These are phyloP conservation scores for Acanthornis magna DNA, from an alignment of 2,797 vertebrate genomes.

Conservation along the genomic window DNA sequence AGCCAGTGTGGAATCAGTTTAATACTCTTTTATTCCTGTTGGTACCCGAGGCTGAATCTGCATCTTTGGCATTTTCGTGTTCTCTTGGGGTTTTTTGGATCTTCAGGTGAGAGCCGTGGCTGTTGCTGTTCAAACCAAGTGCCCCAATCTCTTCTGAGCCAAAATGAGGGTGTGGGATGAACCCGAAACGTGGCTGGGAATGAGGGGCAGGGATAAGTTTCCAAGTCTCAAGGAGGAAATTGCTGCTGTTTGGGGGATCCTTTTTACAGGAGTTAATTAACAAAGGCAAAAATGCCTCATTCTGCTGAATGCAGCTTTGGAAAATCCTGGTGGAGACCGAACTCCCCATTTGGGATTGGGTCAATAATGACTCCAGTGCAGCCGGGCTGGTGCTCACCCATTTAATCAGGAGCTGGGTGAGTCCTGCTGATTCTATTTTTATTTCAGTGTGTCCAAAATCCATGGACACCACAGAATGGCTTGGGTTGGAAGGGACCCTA, in stretches of 20 bases:
- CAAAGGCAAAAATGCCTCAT: not conserved
- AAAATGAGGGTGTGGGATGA: not conserved
- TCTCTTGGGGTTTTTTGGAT: not conserved
- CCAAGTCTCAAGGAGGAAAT: not conserved
- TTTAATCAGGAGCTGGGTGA: not conserved
- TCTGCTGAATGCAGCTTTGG: not conserved
- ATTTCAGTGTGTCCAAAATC: too few species aligned
- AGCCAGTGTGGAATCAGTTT: not conserved
- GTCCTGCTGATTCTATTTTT: not conserved
- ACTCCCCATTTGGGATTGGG: not conserved
- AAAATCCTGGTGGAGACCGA: not conserved
- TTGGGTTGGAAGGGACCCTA: not conserved
- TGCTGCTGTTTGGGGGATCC: not conserved
- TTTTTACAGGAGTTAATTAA: not conserved
- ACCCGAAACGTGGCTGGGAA: accelerated
- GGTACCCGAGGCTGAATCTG: not conserved
- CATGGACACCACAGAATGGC: not conserved
- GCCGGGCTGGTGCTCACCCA: not conserved
- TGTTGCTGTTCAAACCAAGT: too few species aligned
- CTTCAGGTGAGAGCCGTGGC: too few species aligned
- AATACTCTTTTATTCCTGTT: not conserved
- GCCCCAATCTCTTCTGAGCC: not conserved
- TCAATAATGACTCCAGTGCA: not conserved
- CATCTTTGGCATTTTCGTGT: not conserved
- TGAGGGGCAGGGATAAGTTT: not conserved